Percentiles rank a stretch among this genome's conserved stretches.
These are phyloP conservation scores for Nylanderia fulva DNA, from an alignment of 1,140 invertebrate genomes.

Conservation along the genomic window DNA sequence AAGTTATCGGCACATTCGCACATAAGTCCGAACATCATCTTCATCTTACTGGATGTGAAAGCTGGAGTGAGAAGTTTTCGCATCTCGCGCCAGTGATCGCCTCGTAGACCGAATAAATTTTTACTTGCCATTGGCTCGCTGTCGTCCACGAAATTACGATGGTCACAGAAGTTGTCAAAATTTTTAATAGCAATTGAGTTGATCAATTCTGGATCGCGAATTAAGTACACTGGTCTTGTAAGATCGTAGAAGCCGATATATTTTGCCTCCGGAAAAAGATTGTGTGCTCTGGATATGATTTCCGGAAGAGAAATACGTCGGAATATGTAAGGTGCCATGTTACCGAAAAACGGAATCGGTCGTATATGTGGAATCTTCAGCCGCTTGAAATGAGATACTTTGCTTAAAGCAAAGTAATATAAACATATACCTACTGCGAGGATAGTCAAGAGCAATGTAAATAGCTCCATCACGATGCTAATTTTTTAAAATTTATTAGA, in stretches of 20 bases:
- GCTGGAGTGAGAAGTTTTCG: constrained; percentile 49
- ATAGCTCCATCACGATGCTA: neutral
- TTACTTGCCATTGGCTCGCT: constrained; percentile 35
- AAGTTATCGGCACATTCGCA: constrained; percentile 39
- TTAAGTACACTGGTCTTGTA: neutral
- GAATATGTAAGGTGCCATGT: constrained; percentile 12
- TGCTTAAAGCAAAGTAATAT: neutral
- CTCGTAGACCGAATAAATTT: constrained; percentile 37
- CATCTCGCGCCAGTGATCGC: constrained; percentile 57
- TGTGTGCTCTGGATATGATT: neutral
- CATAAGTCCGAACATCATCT: constrained; percentile 54
- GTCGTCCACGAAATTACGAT: neutral
- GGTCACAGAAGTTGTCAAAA: constrained; percentile 59
- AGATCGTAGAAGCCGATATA: constrained; percentile 58
- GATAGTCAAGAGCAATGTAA: neutral
- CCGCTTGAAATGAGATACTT: neutral
- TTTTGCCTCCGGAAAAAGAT: constrained; percentile 2
- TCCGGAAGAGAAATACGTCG: neutral
- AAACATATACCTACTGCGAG: neutral
- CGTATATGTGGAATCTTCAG: neutral
- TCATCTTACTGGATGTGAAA: constrained; percentile 62
- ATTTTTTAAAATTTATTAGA: neutral
- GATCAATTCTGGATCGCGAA: constrained; percentile 59
- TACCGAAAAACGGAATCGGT: constrained; percentile 35
- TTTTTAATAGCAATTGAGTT: constrained; percentile 37